These are phyloP conservation scores for Zhuqinia jingwanae DNA, from an alignment of 2,888 invertebrate genomes.

Conservation along the genomic window DNA sequence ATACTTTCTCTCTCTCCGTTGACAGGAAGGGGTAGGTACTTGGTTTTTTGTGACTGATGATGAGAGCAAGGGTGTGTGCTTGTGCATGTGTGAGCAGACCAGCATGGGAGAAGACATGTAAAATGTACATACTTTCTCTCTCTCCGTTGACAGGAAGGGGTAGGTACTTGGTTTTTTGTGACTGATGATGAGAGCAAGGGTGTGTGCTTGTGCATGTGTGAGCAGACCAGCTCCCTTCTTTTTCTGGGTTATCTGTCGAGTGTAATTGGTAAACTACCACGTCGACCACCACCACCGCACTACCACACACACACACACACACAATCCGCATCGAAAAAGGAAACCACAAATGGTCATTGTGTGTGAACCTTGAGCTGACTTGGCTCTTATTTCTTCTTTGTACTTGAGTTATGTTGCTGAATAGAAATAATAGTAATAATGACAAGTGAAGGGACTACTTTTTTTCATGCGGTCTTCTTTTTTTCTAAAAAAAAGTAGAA, in stretches of 20 bases:
- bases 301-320: not conserved
- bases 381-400: conserved; percentile 31
- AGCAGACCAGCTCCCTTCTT: not conserved
- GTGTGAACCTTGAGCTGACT: conserved; percentile 13
- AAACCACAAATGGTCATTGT: too few species aligned
- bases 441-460: too few species aligned
- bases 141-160: not conserved
- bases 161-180: not conserved
- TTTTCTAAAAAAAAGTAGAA: not conserved
- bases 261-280: conserved; percentile 38
- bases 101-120: not conserved
- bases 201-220: not conserved
- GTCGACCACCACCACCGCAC: not conserved
- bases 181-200: not conserved
- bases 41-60: not conserved
- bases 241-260: not conserved
- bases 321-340: too few species aligned
- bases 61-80: not conserved
- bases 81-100: not conserved
- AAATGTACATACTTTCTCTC: not conserved
- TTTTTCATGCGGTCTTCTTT: too few species aligned
- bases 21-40: not conserved
- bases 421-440: too few species aligned
- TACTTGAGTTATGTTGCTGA: not conserved
- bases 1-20: not conserved